Evolutionary conservation across 1,140 invertebrate species (phyloP).

Genomic region (Argopecten irradians): DNA sequence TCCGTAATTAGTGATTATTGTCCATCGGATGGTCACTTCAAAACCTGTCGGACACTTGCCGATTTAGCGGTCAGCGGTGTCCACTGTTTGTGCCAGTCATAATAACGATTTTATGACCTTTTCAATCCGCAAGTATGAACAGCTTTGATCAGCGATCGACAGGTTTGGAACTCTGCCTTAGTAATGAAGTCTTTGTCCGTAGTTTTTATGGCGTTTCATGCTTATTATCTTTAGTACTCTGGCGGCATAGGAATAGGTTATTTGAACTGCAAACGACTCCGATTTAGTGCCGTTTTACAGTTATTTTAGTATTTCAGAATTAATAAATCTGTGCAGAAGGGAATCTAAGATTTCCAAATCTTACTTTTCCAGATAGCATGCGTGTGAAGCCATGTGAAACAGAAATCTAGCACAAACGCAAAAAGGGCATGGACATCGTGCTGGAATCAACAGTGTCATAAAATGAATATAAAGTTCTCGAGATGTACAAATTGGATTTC

Average conservation of each 20-base stretch:
- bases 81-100: constrained; percentile 7
- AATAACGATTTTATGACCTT: constrained; percentile 18
- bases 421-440: constrained; percentile 14
- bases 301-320: constrained; percentile 44
- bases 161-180: constrained; percentile 14
- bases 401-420: background rate
- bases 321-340: constrained; percentile 42
- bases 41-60: constrained; percentile 20
- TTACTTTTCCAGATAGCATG: constrained; percentile 21
- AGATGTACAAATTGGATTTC: constrained; percentile 22
- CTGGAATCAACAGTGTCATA: constrained; percentile 21
- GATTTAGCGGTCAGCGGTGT: constrained; percentile 14
- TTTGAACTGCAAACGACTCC: constrained; percentile 38
- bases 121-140: constrained; percentile 21
- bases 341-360: constrained; percentile 40
- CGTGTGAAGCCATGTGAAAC: constrained; percentile 6
- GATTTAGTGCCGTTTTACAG: constrained; percentile 35
- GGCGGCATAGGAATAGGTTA: constrained; percentile 30
- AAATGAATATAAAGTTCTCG: constrained; percentile 11
- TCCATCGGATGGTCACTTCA: constrained; percentile 14
- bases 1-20: constrained; percentile 18
- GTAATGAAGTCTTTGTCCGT: constrained; percentile 26
- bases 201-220: constrained; percentile 43
- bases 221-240: constrained; percentile 44
- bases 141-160: constrained; percentile 20